A percentile compares a stretch with the other conserved stretches of the same genome.
Conservation (phyloP, 2,797 vertebrate species). For the Pangasius krempfi region DNA sequence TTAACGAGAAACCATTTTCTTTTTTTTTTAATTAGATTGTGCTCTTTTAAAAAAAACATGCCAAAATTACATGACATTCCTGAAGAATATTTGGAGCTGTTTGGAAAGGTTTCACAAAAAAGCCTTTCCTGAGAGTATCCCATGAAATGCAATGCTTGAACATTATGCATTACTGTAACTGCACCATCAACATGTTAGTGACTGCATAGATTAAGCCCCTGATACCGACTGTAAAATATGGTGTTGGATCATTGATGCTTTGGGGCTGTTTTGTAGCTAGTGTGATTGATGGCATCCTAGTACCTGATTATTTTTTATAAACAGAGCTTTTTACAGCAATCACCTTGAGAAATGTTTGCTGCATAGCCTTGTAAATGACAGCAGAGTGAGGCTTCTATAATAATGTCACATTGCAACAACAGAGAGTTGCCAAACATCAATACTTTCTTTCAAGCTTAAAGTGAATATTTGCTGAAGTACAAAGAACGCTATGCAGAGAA, state of each 20-base stretch:
- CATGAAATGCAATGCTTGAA: not conserved
- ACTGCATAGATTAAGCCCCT: not conserved
- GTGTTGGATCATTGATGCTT: constrained; percentile 9
- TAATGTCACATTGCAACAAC: constrained; percentile 48
- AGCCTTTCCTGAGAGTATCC: not conserved
- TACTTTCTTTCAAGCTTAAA: constrained; percentile 54
- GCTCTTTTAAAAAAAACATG: not conserved
- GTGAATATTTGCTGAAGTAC: constrained; percentile 56
- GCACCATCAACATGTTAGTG: constrained; percentile 1
- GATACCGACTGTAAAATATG: not conserved
- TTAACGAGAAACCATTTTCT: not conserved
- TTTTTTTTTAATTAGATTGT: not conserved
- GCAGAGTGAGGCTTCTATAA: constrained; percentile 42
- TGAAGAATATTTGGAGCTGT: not conserved
- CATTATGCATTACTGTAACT: not conserved
- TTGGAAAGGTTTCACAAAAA: not conserved
- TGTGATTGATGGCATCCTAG: not conserved
- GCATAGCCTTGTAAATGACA: constrained; percentile 41
- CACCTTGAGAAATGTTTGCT: constrained; percentile 37
- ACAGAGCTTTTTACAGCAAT: constrained; percentile 18
- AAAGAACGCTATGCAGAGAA: constrained; percentile 9
- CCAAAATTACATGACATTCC: not conserved
- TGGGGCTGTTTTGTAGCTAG: not conserved
- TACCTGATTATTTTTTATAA: not conserved
- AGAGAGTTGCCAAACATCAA: constrained; percentile 45